These are phyloP conservation scores for Glyphotaelius pellucidus DNA, from an alignment of 2,888 invertebrate genomes.

Conservation along the genomic window DNA sequence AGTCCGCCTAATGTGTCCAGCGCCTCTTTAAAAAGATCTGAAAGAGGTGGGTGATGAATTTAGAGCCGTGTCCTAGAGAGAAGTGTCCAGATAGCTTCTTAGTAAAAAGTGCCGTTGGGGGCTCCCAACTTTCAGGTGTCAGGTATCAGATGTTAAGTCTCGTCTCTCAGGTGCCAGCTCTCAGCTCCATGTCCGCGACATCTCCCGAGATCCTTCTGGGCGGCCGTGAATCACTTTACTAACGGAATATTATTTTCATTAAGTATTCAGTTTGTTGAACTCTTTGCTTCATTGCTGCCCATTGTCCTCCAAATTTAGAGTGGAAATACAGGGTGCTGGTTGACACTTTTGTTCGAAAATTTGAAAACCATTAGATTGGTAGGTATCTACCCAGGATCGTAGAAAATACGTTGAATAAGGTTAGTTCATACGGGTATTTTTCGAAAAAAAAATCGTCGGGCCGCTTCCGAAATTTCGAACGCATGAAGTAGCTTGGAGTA, in stretches of 20 bases:
- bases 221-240: slow-evolving; percentile 55
- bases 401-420: too few relatives aligned
- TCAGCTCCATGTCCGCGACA: not conserved
- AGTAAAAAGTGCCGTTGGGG: not conserved
- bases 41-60: not conserved
- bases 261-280: slow-evolving; percentile 65
- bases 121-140: not conserved
- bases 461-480: too few relatives aligned
- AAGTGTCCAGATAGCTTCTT: not conserved
- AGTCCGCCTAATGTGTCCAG: not conserved
- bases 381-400: not conserved
- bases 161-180: not conserved
- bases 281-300: slow-evolving; percentile 48
- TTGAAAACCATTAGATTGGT: not conserved
- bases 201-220: slow-evolving; percentile 29
- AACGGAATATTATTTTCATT: slow-evolving; percentile 63
- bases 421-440: too few relatives aligned
- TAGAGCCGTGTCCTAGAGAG: not conserved
- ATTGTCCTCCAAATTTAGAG: slow-evolving; percentile 59
- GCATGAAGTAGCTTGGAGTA: too few relatives aligned
- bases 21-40: not conserved
- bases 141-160: not conserved
- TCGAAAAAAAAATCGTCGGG: too few relatives aligned
- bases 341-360: slow-evolving; percentile 16
- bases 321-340: not conserved